Percentiles rank a stretch among this genome's conserved stretches.
phyloP scores from a whole-genome alignment of 2,113 vertebrate genomes.

The Anseranas semipalmata region DNA sequence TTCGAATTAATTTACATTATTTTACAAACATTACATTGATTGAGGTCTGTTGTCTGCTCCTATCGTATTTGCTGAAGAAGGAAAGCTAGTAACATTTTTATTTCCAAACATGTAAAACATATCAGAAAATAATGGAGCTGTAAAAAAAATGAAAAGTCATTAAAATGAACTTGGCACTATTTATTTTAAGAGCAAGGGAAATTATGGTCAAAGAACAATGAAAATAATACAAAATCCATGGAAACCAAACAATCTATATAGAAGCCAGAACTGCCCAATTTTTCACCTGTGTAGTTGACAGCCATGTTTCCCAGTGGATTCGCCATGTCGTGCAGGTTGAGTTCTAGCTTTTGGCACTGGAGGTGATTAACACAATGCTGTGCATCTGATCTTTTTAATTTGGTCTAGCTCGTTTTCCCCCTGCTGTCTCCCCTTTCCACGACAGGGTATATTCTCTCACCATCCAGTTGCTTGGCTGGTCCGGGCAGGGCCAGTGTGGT shows the following conservation, averaged over 20 bases:
- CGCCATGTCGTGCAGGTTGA: not conserved
- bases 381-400: not conserved
- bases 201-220: not conserved
- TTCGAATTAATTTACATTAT: conserved; percentile 42
- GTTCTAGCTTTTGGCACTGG: not conserved
- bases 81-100: not conserved
- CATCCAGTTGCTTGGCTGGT: not conserved
- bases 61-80: not conserved
- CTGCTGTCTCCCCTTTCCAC: not conserved
- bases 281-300: not conserved
- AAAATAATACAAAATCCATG: not conserved
- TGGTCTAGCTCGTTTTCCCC: not conserved
- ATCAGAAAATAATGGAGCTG: not conserved
- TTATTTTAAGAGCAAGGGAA: conserved; percentile 17
- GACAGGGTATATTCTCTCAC: too few species aligned
- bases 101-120: conserved; percentile 25
- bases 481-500: rapidly evolving
- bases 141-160: not conserved
- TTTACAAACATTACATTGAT: not conserved
- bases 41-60: conserved; percentile 10
- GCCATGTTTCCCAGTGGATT: not conserved
- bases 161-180: not conserved
- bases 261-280: not conserved
- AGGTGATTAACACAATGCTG: not conserved
- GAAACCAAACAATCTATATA: not conserved